Percentiles rank a stretch among this genome's conserved stretches.
Conservation (phyloP, 2,888 invertebrate genomes). For the Leistus spinibarbis region DNA sequence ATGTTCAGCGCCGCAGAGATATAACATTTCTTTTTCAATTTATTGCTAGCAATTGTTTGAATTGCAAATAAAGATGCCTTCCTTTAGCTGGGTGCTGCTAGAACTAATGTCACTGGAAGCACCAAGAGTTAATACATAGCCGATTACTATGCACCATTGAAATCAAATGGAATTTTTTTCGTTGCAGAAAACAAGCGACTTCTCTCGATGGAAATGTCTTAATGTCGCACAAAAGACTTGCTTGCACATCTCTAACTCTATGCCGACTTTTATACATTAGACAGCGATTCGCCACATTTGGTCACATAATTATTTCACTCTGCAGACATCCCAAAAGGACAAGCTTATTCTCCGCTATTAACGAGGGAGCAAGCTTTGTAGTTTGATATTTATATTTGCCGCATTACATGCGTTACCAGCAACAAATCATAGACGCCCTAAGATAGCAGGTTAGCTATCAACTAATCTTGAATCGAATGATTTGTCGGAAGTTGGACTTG, state of each 20-base stretch:
- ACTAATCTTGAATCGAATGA: too few species aligned
- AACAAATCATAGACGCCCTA: too few species aligned
- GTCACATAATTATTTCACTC: not conserved
- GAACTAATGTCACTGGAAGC: not conserved
- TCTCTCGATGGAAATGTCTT: not conserved
- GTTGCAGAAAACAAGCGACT: not conserved
- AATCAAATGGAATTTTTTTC: not conserved
- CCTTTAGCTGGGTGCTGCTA: not conserved
- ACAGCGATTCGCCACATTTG: not conserved
- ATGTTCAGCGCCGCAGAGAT: too few species aligned
- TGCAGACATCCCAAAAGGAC: too few species aligned
- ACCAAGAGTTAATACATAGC: not conserved
- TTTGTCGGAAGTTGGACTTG: too few species aligned
- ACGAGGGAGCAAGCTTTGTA: too few species aligned
- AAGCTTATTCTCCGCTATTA: too few species aligned
- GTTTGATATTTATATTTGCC: too few species aligned
- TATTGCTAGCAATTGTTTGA: not conserved
- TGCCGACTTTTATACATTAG: not conserved
- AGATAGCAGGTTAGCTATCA: too few species aligned
- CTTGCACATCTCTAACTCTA: not conserved
- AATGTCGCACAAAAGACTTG: conserved; percentile 2
- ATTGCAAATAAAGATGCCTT: not conserved
- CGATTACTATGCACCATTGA: conserved; percentile 7
- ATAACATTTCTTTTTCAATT: not conserved
- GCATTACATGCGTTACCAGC: too few species aligned